A percentile compares a stretch with the other conserved stretches of the same genome.
phyloP scores from a whole-genome alignment of 2,888 invertebrate genomes.

The Nephrotoma appendiculata region DNA sequence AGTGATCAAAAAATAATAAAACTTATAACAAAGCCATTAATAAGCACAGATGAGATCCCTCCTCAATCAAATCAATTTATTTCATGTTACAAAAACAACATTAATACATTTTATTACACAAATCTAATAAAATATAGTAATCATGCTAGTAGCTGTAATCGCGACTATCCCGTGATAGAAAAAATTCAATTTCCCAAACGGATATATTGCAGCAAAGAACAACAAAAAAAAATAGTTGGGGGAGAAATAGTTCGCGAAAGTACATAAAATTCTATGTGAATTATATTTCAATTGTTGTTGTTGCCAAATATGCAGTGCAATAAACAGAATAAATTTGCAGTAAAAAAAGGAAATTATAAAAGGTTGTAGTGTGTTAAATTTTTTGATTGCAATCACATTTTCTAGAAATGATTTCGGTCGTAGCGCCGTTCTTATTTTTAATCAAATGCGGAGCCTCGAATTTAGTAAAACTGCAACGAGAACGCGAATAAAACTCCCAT shows the following conservation, averaged over 20 bases:
- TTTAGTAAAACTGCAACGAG: too few relatives aligned
- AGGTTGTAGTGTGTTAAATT: too few relatives aligned
- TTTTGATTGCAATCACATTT: too few relatives aligned
- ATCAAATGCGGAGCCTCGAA: too few relatives aligned
- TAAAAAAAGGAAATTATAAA: not conserved
- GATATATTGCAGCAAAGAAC: not conserved
- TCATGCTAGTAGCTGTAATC: not conserved
- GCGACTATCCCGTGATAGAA: not conserved
- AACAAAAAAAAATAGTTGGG: too few relatives aligned
- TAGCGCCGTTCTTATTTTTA: too few relatives aligned
- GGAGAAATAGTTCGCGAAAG: too few relatives aligned
- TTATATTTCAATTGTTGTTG: not conserved
- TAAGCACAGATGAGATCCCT: not conserved
- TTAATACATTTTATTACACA: not conserved
- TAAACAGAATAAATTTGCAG: not conserved
- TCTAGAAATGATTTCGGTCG: too few relatives aligned
- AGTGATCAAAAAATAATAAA: not conserved
- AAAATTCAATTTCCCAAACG: not conserved
- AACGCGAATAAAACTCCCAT: too few relatives aligned
- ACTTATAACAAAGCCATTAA: not conserved
- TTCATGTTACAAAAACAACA: too few relatives aligned
- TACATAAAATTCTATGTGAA: too few relatives aligned
- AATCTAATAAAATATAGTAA: not conserved
- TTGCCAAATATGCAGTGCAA: not conserved
- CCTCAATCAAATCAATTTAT: not conserved